These are phyloP conservation scores for Falco novaeseelandiae DNA, from an alignment of 2,797 vertebrate species.

Conservation along the genomic window DNA sequence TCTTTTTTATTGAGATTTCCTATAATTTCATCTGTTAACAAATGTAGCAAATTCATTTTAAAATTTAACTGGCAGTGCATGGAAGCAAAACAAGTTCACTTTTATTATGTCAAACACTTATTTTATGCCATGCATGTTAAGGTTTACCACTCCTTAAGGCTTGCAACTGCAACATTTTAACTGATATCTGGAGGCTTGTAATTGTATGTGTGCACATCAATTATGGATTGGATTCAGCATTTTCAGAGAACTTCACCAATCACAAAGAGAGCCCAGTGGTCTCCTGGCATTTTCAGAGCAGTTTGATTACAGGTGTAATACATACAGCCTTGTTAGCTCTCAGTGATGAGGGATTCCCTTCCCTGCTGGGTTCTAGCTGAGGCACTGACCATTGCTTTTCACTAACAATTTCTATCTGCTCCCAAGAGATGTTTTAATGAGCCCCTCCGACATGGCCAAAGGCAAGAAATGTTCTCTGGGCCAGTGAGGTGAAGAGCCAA, in stretches of 20 bases:
- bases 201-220: slow-evolving; percentile 89
- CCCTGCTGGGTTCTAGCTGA: slow-evolving; percentile 76
- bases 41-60: slow-evolving; percentile 75
- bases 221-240: slow-evolving; percentile 85
- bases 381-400: slow-evolving; percentile 88
- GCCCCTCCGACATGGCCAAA: slow-evolving; percentile 93
- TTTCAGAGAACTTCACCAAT: slow-evolving; percentile 82
- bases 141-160: slow-evolving; percentile 86
- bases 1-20: slow-evolving; percentile 63
- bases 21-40: slow-evolving; percentile 75
- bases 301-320: slow-evolving; percentile 91
- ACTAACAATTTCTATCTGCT: slow-evolving; percentile 92
- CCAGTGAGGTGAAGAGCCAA: slow-evolving; percentile 93
- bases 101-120: slow-evolving; percentile 81
- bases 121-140: slow-evolving; percentile 87
- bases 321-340: slow-evolving; percentile 82
- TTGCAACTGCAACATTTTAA: slow-evolving; percentile 85
- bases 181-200: slow-evolving; percentile 88
- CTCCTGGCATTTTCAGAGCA: slow-evolving; percentile 79
- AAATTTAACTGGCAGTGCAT: slow-evolving; percentile 71
- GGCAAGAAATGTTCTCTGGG: slow-evolving; percentile 87
- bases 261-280: slow-evolving; percentile 75
- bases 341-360: slow-evolving; percentile 75
- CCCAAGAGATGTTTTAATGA: slow-evolving; percentile 94
- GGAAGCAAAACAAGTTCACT: slow-evolving; percentile 76